Evolutionary conservation across 2,113 vertebrate species (phyloP), one percentile per base, ranked within the genome.

Genomic region (Calypte anna): DNA sequence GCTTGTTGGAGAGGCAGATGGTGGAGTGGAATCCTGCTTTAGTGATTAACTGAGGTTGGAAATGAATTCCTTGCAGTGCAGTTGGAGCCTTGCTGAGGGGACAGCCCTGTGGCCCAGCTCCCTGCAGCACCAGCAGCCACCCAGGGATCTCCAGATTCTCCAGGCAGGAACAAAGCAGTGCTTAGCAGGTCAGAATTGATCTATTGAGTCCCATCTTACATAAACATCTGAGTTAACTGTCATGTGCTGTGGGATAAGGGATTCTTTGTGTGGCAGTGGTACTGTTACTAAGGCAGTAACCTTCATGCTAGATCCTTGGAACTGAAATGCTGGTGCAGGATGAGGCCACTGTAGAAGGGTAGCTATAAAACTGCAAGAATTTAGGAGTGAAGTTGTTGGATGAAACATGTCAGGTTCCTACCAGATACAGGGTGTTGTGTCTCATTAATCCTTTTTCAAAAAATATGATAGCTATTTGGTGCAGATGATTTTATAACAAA

Each of bases 151-250:
- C 77, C 73, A 63, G 12, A 89, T 86, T 82, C 74, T 88, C 59
- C 7, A 55, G 91, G 86, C 62, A 51, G 75, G 64, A 43, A 69
- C 86, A 59, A 62, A 91, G 58, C 88, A 18, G 54, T 31, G 80
- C 46, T 96, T 58, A 86, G 76, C 93, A 87, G 91, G 93, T 96
- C 92, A 87, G 89, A 92, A 95, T 95, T 73, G 92, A 88, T 96
- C 84, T 88, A 23, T 96, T 96, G 97, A 96, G 94, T 66, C 86
- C 79, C 68, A 69, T 94, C 91, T 96, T 91, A 94, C 95, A 96
- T 90, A 79, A 95, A 88, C 92, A 87, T 96, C 96, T 96, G 97
- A 95, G 96, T 97, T 87, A 94, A 69, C 44, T 94, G 94, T 97
- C 97, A 96, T 86, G 96, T 90, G 95, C 93, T 66, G 43, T 11